Evolutionary conservation across 2,797 vertebrate species (phyloP).

Genomic region (Scolopax rusticola): DNA sequence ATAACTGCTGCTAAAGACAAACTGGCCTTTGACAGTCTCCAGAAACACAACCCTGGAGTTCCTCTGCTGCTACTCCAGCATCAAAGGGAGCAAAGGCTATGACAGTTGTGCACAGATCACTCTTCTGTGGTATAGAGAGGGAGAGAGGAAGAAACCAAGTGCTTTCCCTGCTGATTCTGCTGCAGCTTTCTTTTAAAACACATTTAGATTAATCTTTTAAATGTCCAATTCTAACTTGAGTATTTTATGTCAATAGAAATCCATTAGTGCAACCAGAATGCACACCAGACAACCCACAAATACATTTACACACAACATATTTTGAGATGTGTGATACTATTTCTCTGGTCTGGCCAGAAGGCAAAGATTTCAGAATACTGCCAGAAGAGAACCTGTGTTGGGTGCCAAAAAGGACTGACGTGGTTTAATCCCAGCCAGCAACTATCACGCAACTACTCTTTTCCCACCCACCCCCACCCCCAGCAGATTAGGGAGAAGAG

Average conservation of each 20-base stretch:
- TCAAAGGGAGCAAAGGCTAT: neutral
- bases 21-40: neutral
- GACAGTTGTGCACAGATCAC: neutral
- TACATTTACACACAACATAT: neutral
- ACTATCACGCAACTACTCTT: neutral
- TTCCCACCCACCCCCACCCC: neutral
- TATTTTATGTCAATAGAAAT: neutral
- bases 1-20: neutral
- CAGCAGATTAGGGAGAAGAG: neutral
- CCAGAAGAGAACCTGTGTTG: neutral
- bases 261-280: neutral
- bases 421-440: neutral
- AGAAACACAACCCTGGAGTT: neutral
- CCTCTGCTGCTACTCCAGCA: accelerated
- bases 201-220: neutral
- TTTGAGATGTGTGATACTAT: neutral
- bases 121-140: neutral
- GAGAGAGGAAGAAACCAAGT: neutral
- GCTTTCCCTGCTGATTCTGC: neutral
- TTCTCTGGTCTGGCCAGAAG: neutral
- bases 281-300: neutral
- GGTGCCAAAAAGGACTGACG: neutral
- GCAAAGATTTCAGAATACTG: neutral
- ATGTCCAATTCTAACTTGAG: neutral
- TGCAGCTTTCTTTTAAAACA: neutral